phyloP scores from a whole-genome alignment of 2,113 vertebrate species.

The Cottus gobio region DNA sequence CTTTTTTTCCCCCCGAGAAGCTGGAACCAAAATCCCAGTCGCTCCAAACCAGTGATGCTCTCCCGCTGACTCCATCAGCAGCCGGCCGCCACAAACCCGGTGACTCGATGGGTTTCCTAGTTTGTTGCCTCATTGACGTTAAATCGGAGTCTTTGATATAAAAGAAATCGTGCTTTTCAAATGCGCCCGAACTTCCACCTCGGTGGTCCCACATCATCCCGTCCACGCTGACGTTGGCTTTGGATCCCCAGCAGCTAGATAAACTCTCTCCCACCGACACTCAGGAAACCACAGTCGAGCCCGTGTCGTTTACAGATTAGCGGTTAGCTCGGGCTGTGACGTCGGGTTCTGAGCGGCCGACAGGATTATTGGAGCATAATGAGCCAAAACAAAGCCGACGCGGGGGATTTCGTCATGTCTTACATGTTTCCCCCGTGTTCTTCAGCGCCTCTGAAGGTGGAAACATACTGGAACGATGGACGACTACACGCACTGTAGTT shows the following conservation, averaged over 20 bases:
- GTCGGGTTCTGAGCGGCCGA: conserved; percentile 21
- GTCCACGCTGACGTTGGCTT: conserved; percentile 32
- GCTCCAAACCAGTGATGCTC: not conserved
- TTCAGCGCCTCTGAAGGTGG: not conserved
- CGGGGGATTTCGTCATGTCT: not conserved
- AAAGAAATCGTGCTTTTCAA: not conserved
- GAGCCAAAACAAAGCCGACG: conserved; percentile 1
- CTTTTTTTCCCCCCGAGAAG: not conserved
- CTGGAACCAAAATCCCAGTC: not conserved
- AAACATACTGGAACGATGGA: not conserved
- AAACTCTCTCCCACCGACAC: conserved; percentile 5
- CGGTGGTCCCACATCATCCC: conserved; percentile 20
- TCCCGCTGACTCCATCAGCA: too few relatives aligned
- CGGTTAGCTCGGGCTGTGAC: conserved; percentile 26
- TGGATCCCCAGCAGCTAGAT: conserved; percentile 21
- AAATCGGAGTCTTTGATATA: not conserved
- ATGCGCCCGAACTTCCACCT: not conserved
- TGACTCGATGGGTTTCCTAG: not conserved
- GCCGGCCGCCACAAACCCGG: too few relatives aligned
- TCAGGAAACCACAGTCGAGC: conserved; percentile 20
- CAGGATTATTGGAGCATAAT: conserved; percentile 22
- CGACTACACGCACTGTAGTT: too few relatives aligned
- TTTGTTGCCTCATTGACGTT: not conserved
- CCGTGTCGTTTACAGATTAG: conserved; percentile 22
- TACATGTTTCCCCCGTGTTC: not conserved